phyloP scores from a whole-genome alignment of 2,888 invertebrate genomes.

The Anthrax anthrax region DNA sequence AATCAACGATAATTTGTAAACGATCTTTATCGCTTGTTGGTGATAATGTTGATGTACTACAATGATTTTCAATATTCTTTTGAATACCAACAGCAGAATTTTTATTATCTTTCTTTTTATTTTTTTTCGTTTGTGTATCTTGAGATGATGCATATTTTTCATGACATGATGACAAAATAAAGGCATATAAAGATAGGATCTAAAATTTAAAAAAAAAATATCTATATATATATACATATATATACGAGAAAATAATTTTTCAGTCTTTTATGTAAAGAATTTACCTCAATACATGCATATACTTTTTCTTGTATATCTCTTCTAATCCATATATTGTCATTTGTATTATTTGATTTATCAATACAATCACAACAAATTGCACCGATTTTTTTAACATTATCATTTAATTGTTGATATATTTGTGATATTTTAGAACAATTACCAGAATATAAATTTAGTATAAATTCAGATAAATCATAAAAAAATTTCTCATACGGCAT shows the following conservation, averaged over 20 bases:
- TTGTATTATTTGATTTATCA: constrained; percentile 28
- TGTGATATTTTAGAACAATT: constrained; percentile 18
- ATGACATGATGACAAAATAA: constrained; percentile 28
- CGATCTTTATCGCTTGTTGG: constrained; percentile 26
- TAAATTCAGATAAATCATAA: constrained; percentile 26
- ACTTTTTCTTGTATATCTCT: constrained; percentile 40
- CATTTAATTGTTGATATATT: constrained; percentile 22
- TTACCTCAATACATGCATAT: constrained; percentile 48
- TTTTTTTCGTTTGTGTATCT: constrained; percentile 22
- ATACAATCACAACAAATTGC: constrained; percentile 27
- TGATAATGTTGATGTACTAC: neutral
- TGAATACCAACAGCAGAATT: constrained; percentile 13
- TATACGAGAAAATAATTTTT: neutral
- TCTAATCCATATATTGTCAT: constrained; percentile 35
- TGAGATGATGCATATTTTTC: constrained; percentile 22
- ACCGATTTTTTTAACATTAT: constrained; percentile 22
- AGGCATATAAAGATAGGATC: constrained; percentile 32
- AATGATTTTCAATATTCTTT: constrained; percentile 15
- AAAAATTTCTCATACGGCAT: constrained; percentile 32
- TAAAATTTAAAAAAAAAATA: constrained; percentile 10
- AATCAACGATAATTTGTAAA: constrained; percentile 24
- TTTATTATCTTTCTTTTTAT: constrained; percentile 17
- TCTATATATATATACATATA: neutral
- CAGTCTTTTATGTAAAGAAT: neutral
- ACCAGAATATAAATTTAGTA: constrained; percentile 29